A percentile compares a stretch with the other conserved stretches of the same genome.
These are phyloP conservation scores for Silurus lanzhouensis DNA, from an alignment of 2,797 vertebrate species.

Conservation along the genomic window DNA sequence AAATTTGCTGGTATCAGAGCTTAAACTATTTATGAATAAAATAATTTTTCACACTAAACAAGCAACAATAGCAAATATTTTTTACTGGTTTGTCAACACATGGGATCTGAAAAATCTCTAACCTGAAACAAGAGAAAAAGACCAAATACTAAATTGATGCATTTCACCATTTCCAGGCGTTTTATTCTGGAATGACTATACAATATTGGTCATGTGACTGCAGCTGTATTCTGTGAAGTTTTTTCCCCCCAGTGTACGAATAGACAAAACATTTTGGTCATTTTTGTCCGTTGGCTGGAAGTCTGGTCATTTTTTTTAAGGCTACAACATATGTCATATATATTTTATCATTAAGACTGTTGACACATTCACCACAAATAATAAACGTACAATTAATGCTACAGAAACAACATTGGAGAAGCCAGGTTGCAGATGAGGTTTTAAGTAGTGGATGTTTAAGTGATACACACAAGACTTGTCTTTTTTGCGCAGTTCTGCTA, in stretches of 20 bases:
- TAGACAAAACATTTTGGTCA: background rate
- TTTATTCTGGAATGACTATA: background rate
- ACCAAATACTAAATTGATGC: constrained; percentile 44
- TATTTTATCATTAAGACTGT: background rate
- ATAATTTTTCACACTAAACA: background rate
- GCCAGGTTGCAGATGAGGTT: constrained; percentile 13
- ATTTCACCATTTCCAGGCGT: constrained; percentile 19
- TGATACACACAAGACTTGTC: background rate
- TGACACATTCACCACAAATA: constrained; percentile 18
- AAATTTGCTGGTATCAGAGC: background rate
- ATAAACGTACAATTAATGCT: constrained; percentile 7
- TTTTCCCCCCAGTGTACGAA: no score
- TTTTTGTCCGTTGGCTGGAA: background rate
- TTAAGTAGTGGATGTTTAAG: constrained; percentile 10
- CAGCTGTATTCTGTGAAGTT: background rate
- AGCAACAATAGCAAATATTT: background rate
- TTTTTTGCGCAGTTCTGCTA: background rate
- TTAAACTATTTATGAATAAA: background rate
- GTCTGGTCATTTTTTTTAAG: background rate
- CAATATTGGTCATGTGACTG: background rate
- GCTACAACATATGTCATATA: background rate
- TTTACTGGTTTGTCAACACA: no score
- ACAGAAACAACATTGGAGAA: background rate
- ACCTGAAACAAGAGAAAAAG: constrained; percentile 43
- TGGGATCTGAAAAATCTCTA: no score